phyloP scores from a whole-genome alignment of 1,140 invertebrate species.

The Polyergus mexicanus region DNA sequence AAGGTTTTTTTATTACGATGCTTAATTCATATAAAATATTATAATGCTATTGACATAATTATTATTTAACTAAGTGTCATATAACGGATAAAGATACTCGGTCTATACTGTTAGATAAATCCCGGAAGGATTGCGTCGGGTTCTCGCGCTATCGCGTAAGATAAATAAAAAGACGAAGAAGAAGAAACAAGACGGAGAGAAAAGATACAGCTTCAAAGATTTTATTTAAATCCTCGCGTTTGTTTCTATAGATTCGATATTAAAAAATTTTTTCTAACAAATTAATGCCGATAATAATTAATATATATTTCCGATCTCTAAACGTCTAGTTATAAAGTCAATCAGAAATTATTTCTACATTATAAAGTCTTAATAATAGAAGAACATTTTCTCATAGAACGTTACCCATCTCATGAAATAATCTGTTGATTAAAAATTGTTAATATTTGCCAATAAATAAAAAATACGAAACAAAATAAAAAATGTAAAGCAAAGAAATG shows the following conservation, averaged over 20 bases:
- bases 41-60: slow-evolving; percentile 36
- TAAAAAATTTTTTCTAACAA: slow-evolving; percentile 2
- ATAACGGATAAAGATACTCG: slow-evolving; percentile 15
- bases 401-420: background rate
- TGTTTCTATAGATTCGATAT: slow-evolving; percentile 3
- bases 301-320: slow-evolving; percentile 12
- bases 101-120: slow-evolving; percentile 36
- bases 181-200: background rate
- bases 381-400: background rate
- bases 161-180: slow-evolving; percentile 7
- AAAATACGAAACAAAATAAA: background rate
- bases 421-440: background rate
- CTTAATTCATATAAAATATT: slow-evolving; percentile 1
- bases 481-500: background rate
- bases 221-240: background rate
- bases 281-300: slow-evolving; percentile 6
- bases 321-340: slow-evolving; percentile 15
- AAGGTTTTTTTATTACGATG: slow-evolving; percentile 16
- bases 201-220: background rate
- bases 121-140: slow-evolving; percentile 36
- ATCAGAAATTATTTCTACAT: background rate
- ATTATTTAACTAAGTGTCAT: slow-evolving; percentile 37
- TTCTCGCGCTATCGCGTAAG: slow-evolving; percentile 5
- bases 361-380: slow-evolving; percentile 14
- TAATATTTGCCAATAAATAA: slow-evolving; percentile 6